phyloP scores from a whole-genome alignment of 2,888 invertebrate species.

The Drosophila phalerata region DNA sequence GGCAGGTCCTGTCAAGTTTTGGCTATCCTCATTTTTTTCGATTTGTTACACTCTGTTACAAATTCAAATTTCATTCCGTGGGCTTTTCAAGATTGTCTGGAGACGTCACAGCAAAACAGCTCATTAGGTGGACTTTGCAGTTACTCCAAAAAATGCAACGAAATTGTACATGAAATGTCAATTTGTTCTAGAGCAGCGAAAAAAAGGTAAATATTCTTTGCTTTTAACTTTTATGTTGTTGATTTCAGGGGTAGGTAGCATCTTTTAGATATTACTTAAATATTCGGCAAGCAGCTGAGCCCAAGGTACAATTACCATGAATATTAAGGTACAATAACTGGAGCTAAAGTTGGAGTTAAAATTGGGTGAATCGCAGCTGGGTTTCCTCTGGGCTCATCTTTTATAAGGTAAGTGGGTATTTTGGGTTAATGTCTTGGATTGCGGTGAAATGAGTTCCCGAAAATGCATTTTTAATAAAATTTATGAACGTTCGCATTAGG shows the following conservation, averaged over 20 bases:
- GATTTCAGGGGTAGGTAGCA: constrained; percentile 44
- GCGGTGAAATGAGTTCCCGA: constrained; percentile 8
- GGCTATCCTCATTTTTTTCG: constrained; percentile 60
- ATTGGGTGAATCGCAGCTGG: constrained; percentile 65
- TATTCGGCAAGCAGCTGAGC: constrained; percentile 66
- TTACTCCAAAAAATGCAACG: constrained; percentile 61
- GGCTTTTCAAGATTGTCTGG: constrained; percentile 56
- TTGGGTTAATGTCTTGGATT: constrained; percentile 43
- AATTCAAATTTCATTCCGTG: constrained; percentile 14
- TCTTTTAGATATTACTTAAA: constrained; percentile 60
- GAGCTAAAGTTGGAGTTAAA: constrained; percentile 55
- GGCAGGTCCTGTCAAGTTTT: constrained; percentile 42
- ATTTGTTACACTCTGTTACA: constrained; percentile 70
- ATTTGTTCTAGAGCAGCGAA: constrained; percentile 24
- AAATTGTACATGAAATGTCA: constrained; percentile 57
- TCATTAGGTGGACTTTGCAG: constrained; percentile 84
- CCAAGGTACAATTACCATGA: constrained; percentile 72
- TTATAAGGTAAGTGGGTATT: constrained; percentile 48
- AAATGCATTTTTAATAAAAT: constrained; percentile 79
- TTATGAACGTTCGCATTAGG: constrained; percentile 66
- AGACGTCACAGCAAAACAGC: constrained; percentile 65
- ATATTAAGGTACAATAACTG: constrained; percentile 69
- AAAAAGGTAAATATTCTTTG: constrained; percentile 56
- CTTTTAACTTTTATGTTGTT: constrained; percentile 52
- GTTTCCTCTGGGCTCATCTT: constrained; percentile 38